Evolutionary conservation across 1,140 invertebrate genomes (phyloP).

Genomic region (Zophobas morio): DNA sequence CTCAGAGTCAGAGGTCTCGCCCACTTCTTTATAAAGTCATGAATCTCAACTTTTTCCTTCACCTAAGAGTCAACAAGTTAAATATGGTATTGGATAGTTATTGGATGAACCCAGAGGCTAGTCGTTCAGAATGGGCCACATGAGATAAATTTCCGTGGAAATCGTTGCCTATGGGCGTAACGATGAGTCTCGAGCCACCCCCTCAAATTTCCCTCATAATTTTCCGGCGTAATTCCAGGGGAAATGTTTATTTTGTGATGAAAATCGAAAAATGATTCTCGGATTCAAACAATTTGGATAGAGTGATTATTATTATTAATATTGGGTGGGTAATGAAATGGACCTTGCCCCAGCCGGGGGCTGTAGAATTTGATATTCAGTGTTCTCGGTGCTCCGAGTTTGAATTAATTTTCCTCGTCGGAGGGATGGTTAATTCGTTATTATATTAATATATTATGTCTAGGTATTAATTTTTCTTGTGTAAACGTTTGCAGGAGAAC

Average conservation of each 20-base stretch:
- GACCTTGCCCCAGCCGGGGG: no score
- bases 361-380: no score
- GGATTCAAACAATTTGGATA: background rate
- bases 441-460: no score
- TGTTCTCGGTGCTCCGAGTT: background rate
- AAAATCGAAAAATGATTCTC: constrained; percentile 23
- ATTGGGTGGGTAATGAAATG: background rate
- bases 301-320: background rate
- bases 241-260: constrained; percentile 4
- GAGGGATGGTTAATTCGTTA: no score
- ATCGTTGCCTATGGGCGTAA: constrained; percentile 32
- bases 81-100: constrained; percentile 24
- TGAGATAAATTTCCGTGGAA: constrained; percentile 32
- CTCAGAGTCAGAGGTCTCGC: no score
- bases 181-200: constrained; percentile 9
- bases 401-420: background rate
- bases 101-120: constrained; percentile 5
- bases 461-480: no score
- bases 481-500: no score
- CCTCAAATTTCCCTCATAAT: constrained; percentile 16
- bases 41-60: background rate
- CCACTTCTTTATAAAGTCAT: no score
- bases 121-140: constrained; percentile 25
- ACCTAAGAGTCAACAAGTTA: constrained; percentile 30
- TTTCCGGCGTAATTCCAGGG: constrained; percentile 3